Conservation (phyloP, 2,797 vertebrate species). For the Serranus cabrilla region DNA sequence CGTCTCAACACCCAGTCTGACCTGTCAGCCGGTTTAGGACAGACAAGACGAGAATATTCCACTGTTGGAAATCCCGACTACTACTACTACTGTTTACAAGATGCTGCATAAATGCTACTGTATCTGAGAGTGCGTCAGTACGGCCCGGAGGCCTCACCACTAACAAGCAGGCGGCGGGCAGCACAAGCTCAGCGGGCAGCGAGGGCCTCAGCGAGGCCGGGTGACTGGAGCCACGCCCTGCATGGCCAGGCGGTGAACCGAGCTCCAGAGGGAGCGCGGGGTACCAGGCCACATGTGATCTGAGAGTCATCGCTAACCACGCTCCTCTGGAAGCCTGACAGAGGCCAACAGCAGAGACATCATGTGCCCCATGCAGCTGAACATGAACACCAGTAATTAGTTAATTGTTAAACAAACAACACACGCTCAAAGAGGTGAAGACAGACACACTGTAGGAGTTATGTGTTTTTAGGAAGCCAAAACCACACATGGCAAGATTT, state of each 20-base stretch:
- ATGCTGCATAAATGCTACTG: conserved; percentile 54
- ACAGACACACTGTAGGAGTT: conserved; percentile 53
- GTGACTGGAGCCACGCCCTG: conserved; percentile 56
- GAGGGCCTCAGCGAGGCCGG: conserved; percentile 9
- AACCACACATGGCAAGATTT: conserved; percentile 61
- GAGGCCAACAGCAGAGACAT: not conserved
- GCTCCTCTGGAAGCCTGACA: not conserved
- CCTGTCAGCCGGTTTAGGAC: conserved; percentile 39
- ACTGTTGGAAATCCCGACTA: conserved; percentile 43
- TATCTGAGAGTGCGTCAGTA: conserved; percentile 53
- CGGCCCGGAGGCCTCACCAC: conserved; percentile 45
- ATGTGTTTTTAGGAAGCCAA: conserved; percentile 56
- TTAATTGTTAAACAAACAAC: conserved; percentile 65
- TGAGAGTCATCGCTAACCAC: conserved; percentile 13
- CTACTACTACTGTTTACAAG: conserved; percentile 65
- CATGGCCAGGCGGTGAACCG: conserved; percentile 55
- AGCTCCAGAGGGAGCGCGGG: conserved; percentile 44
- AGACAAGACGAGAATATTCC: conserved; percentile 35
- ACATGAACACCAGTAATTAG: conserved; percentile 37
- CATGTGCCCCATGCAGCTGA: not conserved
- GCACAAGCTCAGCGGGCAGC: conserved; percentile 57
- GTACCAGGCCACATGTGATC: conserved; percentile 33
- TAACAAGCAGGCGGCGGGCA: conserved; percentile 50
- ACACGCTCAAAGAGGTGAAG: conserved; percentile 33
- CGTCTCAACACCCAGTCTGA: conserved; percentile 31